Base-by-base conservation (phyloP, 2,113 vertebrate species). In the Leptodactylus fuscus region DNA sequence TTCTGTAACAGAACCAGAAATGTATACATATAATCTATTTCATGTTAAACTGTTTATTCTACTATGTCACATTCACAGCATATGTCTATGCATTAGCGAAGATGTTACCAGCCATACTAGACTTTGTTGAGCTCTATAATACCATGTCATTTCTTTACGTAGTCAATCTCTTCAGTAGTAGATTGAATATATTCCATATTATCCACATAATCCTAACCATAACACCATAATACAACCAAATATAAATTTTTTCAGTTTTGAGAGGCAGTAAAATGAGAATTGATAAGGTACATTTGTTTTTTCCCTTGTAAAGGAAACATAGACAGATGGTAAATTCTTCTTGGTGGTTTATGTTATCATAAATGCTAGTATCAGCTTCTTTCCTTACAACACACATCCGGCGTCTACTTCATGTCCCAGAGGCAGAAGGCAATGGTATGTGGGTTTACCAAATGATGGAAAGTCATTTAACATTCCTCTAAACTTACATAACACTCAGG, bases 401-500 rank as follows among this genome's bases (percentile, higher is more conserved):
- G 90, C 85, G 88, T 79, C 58, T 78, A 85, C 49, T 91, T 91
- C 89, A 90, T n/a, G 18, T 93, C 91, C 90, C 91, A 91, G 91
- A 92, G 91, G 93, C 90, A 88, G 88, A 89, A 85, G 87, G 87
- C 85, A 81, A 81, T 88, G 89, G 78, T 88, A 89, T 91, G 90
- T 41, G 65, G 76, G 46, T 80, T 69, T 80, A 80, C 75, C 89
- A 89, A 90, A 90, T 69, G 32, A 93, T 87, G 91, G 94, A 94
- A 94, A 94, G 91, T 89, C 90, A 93, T 91, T 91, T 89, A 89
- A 88, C 94, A 96, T 95, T 96, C 94, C 91, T 93, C 88, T 77
- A 91, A 94, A 91, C 90, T 95, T 95, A 94, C 94, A 94, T 95
- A 95, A 94, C 93, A 93, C 91, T 92, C 88, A 90, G 90, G 85